Evolutionary conservation across 2,113 vertebrate species (phyloP), one percentile per base, ranked within the genome.

Genomic region (Sterrhoptilus dennistouni): DNA sequence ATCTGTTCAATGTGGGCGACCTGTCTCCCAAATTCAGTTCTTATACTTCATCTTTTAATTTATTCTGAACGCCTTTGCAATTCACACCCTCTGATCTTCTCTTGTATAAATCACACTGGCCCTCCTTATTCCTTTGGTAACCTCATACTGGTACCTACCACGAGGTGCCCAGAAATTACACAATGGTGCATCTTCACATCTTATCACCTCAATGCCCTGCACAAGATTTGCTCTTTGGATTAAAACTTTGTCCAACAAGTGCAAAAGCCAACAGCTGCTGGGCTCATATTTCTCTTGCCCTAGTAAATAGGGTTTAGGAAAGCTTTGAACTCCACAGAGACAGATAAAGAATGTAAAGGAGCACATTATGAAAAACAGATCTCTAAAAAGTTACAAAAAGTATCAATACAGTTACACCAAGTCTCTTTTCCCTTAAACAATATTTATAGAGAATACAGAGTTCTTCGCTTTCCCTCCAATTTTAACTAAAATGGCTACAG

Each of bases 41-140:
- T 93, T 71, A 65, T 91, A 80, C 35, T 96, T 94, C 71, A 94
- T 93, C 59, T 86, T 90, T 74, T 90, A 91, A 93, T 95, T 78
- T 93, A 93, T 96, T 90, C 94, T 54, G 42, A 89, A 95, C 49
- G 64, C 84, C 91, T 94, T 93, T 90, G 91, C 78, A 96, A 96
- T 91, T 97, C 94, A 92, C 90, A 94, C 93, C 31, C 91, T 94
- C 70, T 72, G 69, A 80, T 95, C 79, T 85, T 77, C 54, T 83
- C 87, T 88, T 94, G 50, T 86, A 52, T 77, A 93, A 95, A 90
- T 85, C 6, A 12, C 70, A 74, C 47, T 56, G 81, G 33, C 57
- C 77, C 38, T 83, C 19, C 59, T 77, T 93, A 83, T 77, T 93
- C 31, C 15, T 88, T 36, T 60, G 24, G 12, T 56, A 66, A 29